Evolutionary conservation across 2,888 invertebrate genomes (phyloP).

Genomic region (Pristionchus maxplancki): DNA sequence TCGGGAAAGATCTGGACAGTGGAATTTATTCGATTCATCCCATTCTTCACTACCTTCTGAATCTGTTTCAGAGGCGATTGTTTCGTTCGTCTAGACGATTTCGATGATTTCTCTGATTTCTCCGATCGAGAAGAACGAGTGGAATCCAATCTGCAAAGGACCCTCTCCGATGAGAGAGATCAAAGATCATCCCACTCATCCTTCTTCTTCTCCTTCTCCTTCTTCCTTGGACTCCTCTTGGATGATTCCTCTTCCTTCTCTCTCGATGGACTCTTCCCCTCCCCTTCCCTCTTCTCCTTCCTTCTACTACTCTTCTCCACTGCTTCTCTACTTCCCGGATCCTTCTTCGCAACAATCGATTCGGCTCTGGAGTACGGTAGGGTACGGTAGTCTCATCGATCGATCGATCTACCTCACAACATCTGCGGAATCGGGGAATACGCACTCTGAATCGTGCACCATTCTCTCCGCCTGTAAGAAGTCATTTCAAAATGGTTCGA

Average conservation of each 20-base stretch:
- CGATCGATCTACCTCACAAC: background rate
- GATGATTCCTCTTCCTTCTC: too few relatives aligned
- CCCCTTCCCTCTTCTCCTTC: background rate
- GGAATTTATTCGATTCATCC: background rate
- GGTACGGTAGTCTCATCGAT: background rate
- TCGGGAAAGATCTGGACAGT: constrained; percentile 34
- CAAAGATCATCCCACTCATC: constrained; percentile 3
- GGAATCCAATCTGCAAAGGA: background rate
- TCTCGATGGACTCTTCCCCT: background rate
- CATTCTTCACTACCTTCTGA: constrained; percentile 32
- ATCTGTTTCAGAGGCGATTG: constrained; percentile 5
- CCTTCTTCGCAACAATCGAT: background rate
- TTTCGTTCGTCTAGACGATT: background rate
- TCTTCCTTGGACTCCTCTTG: too few relatives aligned
- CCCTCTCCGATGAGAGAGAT: background rate
- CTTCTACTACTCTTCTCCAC: background rate
- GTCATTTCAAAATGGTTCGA: background rate
- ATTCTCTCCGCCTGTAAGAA: background rate
- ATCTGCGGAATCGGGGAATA: background rate
- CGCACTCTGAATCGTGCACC: background rate
- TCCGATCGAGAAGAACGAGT: background rate
- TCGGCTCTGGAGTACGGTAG: constrained; percentile 8
- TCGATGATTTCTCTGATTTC: constrained; percentile 8
- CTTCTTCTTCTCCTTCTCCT: background rate
- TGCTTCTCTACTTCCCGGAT: background rate